Base-by-base conservation (phyloP, 1,140 invertebrate species). In the Macrobrachium nipponense region DNA sequence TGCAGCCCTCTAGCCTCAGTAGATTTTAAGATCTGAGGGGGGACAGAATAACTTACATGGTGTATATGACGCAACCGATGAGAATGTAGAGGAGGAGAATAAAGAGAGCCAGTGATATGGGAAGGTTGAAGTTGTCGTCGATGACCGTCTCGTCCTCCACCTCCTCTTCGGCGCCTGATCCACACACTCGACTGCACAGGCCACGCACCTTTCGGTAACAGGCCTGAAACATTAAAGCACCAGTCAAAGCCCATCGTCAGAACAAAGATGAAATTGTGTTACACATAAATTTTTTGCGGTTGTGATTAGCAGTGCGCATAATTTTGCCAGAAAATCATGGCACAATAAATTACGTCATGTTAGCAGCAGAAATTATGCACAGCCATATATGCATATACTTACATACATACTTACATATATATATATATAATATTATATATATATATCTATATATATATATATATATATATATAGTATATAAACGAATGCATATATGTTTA, bases 71-170 rank as follows among this genome's bases (percentile, higher is more conserved):
- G 0, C 96, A 96, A 4, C 97, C 97, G 64, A 95, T 91, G 72
- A 97, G 94, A 15, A 98, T 97, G 91, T 99, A 98, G 0, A 94
- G 89, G 0, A 97, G 90, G 27, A 98, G 92, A 66, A 98, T 94
- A 7, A 95, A 91, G 0, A 98, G 94, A 0, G 97, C 97, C 2
- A 98, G 93, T 6, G 95, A 95, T 58, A 98, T 95, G 0, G 97
- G 97, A 36, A 98, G 90, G 91, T 98, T 97, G 90, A 98, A 99
- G 90, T 98, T 96, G 89, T 98, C 97, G 89, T 98, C 97, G 76
- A 98, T 89, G 8, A 90, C 89, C 75, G 23, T 91, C 82, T 91
- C 90, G 10, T 91, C 90, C 12, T 92, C 92, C 20, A 93, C 93
- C 76, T 93, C 93, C 1, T 17, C 23, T 44, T 83, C 85, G 36